A percentile compares a stretch with the other conserved stretches of the same genome.
Evolutionary conservation across 2,113 vertebrate genomes (phyloP).

Genomic region (Coptodon bakossiorum): DNA sequence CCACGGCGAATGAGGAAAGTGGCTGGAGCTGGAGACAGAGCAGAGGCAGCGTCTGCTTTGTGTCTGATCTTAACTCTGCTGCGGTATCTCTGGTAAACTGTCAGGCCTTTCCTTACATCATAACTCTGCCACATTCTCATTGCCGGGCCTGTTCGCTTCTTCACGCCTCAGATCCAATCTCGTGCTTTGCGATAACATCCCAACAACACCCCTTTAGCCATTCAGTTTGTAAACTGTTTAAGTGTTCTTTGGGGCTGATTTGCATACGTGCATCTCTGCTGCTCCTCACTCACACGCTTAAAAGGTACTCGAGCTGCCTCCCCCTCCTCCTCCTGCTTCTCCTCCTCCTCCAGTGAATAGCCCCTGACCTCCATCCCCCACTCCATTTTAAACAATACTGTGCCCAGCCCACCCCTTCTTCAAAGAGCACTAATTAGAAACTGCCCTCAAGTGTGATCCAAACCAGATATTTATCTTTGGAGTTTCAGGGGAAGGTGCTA

Average conservation of each 20-base stretch:
- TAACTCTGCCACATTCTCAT: neutral
- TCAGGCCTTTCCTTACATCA: neutral
- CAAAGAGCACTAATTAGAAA: slow-evolving; percentile 53
- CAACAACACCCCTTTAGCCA: neutral
- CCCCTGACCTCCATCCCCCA: slow-evolving; percentile 52
- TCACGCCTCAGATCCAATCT: slow-evolving; percentile 9
- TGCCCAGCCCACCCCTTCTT: slow-evolving; percentile 38
- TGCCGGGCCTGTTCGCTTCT: neutral
- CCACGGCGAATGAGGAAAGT: neutral
- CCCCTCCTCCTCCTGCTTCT: neutral
- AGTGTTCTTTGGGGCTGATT: slow-evolving; percentile 24
- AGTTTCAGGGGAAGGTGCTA: neutral
- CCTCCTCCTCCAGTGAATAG: slow-evolving; percentile 9
- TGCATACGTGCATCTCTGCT: slow-evolving; percentile 26
- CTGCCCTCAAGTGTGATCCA: slow-evolving; percentile 9
- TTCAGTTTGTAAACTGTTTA: neutral
- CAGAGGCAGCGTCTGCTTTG: slow-evolving; percentile 37
- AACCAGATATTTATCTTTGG: slow-evolving; percentile 18
- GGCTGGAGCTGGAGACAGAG: slow-evolving; percentile 1
- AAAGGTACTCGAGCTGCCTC: slow-evolving; percentile 31
- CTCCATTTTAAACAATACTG: slow-evolving; percentile 28
- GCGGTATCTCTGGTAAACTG: slow-evolving; percentile 3
- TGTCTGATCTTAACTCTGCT: slow-evolving; percentile 18
- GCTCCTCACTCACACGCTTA: slow-evolving; percentile 2
- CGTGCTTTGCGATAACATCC: slow-evolving; percentile 13